phyloP scores from a whole-genome alignment of 2,888 invertebrate genomes.

The Lithophane semibrunnea region DNA sequence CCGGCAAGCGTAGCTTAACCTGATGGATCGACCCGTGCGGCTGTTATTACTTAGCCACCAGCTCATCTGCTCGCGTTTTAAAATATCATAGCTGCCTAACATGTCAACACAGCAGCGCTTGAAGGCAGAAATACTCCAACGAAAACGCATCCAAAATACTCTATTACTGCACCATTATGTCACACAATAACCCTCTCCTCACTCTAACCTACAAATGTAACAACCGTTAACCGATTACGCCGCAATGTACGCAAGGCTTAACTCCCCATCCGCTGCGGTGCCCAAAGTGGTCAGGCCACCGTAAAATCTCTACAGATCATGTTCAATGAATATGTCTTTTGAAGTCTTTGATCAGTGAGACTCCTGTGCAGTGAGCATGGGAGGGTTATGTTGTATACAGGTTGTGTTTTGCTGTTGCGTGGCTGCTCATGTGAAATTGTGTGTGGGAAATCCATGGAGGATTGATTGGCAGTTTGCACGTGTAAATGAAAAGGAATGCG shows the following conservation, averaged over 20 bases:
- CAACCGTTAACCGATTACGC: slow-evolving; percentile 43
- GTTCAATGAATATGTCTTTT: slow-evolving; percentile 65
- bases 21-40: too few relatives aligned
- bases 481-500: not conserved
- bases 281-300: slow-evolving; percentile 65
- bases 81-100: too few relatives aligned
- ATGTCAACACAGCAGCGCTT: not conserved
- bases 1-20: too few relatives aligned
- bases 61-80: not conserved
- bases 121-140: not conserved
- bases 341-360: slow-evolving; percentile 66
- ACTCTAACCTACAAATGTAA: slow-evolving; percentile 53
- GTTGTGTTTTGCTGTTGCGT: slow-evolving; percentile 29
- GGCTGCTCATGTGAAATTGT: slow-evolving; percentile 28
- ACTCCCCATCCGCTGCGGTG: slow-evolving; percentile 38
- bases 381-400: slow-evolving; percentile 12
- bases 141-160: not conserved
- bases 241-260: slow-evolving; percentile 45
- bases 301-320: slow-evolving; percentile 63
- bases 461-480: slow-evolving; percentile 13
- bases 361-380: slow-evolving; percentile 42
- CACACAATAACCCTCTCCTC: slow-evolving; percentile 14
- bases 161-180: not conserved
- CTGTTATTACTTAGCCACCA: too few relatives aligned
- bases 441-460: slow-evolving; percentile 16